A percentile compares a stretch with the other conserved stretches of the same genome.
Conservation (phyloP, 2,797 vertebrate species). For the Mionectes olivaceus region DNA sequence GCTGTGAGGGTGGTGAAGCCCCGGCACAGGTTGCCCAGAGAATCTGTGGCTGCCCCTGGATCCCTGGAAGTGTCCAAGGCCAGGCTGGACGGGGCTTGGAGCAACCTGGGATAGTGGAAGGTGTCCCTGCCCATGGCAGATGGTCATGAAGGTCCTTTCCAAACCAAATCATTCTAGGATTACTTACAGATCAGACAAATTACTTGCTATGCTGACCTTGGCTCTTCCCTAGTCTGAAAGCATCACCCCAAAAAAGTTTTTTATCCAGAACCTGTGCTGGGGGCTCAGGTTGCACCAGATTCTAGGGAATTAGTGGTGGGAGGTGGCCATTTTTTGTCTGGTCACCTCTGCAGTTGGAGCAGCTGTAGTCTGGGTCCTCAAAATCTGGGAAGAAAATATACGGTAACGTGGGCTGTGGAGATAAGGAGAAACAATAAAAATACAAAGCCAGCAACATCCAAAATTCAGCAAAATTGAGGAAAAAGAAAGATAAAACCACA, state of each 20-base stretch:
- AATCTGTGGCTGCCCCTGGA: background rate
- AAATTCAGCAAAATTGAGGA: background rate
- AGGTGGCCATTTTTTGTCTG: background rate
- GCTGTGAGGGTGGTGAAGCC: rapidly evolving
- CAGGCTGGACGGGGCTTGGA: rapidly evolving
- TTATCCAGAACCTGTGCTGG: background rate
- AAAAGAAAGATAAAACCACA: background rate
- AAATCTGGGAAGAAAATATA: background rate
- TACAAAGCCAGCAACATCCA: background rate
- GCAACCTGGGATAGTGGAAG: rapidly evolving
- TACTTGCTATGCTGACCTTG: rapidly evolving
- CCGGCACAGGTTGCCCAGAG: background rate
- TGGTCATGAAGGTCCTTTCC: background rate
- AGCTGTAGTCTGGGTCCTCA: background rate
- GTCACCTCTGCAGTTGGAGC: background rate
- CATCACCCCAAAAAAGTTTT: background rate
- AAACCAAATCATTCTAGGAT: background rate
- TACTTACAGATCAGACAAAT: background rate
- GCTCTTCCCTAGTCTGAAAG: rapidly evolving
- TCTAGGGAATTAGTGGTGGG: rapidly evolving
- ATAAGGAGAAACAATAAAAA: background rate
- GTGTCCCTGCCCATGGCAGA: background rate
- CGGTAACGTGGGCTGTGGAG: background rate
- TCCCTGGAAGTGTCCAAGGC: background rate
- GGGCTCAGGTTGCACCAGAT: background rate